Base-by-base conservation (phyloP, 2,797 vertebrate genomes). In the Poeciliopsis gracilis region DNA sequence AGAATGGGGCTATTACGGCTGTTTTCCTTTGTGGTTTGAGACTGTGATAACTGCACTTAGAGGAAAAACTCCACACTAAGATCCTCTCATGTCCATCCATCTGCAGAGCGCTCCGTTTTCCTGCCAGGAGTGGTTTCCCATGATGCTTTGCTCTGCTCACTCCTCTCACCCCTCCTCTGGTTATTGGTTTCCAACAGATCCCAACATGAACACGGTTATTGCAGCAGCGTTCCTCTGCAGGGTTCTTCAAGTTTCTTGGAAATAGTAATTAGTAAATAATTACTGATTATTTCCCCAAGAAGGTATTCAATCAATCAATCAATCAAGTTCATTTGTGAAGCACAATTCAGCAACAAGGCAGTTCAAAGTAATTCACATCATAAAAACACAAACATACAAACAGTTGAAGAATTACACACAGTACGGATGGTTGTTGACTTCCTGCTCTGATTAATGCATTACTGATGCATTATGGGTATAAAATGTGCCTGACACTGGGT, bases 41-140 rank as follows among this genome's bases (percentile, higher is more conserved):
- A 88, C 79, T 47, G 55, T 88, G 87, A 86, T 87, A 89, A 86
- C 88, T 83, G 83, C 87, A 88, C 78, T 88, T 83, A 85, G 41
- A 77, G 77, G 82, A 83, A 89, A 90, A 89, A 85, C 83, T 86
- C 79, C 13, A 23, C 82, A 61, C 72, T 82, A 79, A 76, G 36
- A 83, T 55, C 4, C 80, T 84, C 84, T 82, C 1, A 74, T 55
- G 70, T 86, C 75, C 82, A 85, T 90, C 82, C 74, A 41, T 88
- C 85, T 81, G 83, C 5, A 28, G 9, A 12, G 72, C 23, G 83
- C 82, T 30, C 2, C 2, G 33, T 55, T 82, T 69, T 85, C 36
- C 20, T 38, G 63, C 72, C 83, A 25, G 46, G 18, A 84, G 74
- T 53, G 77, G 81, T 86, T 86, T 70, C 78, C 73, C 74, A 76